These are phyloP conservation scores for Pinna nobilis DNA, from an alignment of 1,140 invertebrate species.

Conservation along the genomic window DNA sequence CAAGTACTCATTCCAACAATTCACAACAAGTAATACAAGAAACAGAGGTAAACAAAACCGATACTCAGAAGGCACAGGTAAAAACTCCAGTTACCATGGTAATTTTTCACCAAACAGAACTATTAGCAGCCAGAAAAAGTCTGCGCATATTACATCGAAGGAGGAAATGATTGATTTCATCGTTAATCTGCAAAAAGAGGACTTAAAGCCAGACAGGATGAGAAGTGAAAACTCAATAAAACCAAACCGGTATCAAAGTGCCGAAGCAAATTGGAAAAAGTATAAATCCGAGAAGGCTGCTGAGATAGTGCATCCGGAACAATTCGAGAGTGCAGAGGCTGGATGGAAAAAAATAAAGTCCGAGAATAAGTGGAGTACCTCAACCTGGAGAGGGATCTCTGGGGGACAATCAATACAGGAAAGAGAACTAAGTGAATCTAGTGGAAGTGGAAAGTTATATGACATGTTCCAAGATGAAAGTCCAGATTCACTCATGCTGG, in stretches of 20 bases:
- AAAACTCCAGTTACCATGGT: background rate
- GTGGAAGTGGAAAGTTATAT: background rate
- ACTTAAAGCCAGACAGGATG: background rate
- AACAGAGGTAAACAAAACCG: background rate
- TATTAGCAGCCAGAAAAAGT: background rate
- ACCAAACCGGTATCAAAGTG: background rate
- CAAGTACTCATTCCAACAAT: background rate
- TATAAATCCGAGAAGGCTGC: slow-evolving; percentile 18
- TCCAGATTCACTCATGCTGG: background rate
- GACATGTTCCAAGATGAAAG: background rate
- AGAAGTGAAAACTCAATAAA: background rate
- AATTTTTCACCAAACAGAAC: background rate
- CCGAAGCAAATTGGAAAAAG: slow-evolving; percentile 11
- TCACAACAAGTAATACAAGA: background rate
- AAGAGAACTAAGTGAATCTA: background rate
- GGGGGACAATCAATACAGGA: slow-evolving; percentile 1
- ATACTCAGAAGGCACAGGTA: background rate
- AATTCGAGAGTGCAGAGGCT: slow-evolving; percentile 7
- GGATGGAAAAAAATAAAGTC: slow-evolving; percentile 23
- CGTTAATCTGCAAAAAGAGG: background rate
- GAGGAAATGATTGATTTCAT: background rate
- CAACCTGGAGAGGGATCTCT: slow-evolving; percentile 1
- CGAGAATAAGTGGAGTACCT: slow-evolving; percentile 20
- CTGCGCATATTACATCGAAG: background rate
- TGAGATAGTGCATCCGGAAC: background rate